Base-by-base conservation (phyloP, 2,888 invertebrate species). In the Scaptomyza reducta region DNA sequence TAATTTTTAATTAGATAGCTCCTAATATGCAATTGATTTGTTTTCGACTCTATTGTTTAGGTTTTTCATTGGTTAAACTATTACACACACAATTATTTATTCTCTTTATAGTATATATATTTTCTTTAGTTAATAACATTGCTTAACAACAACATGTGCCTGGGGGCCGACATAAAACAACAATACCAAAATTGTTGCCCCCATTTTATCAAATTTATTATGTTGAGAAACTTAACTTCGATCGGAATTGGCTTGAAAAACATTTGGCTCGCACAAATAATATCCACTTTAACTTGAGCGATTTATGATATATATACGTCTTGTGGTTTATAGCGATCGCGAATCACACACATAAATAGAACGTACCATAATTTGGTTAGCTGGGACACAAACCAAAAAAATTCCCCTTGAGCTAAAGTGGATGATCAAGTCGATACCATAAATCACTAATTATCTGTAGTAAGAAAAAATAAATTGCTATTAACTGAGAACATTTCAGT, bases 71-170 rank as follows among this genome's bases (percentile, higher is more conserved):
- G 44, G 16, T 45, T 51, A 50, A 58, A 29, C 40, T 57, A 13
- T 42, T 50, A 41, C 38, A 41, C 46, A 57, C 44, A 60, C 35
- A 55, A 49, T 16, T 40, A 45, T 49, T 55, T 5, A 33, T 58
- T 61, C 16, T 42, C 29, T 49, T 13, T 46, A 13, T 61, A 50
- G 53, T 62, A 55, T 76, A 61, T 64, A 61, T 67, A 60, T 65
- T 31, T 45, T 22, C 18, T 63, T 57, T 59, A 58, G 58, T 77
- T 65, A 74, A 81, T 77, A 77, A 70, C 70, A 60, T 57, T 70
- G 64, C 77, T 80, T 74, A 80, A 80, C 71, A 64, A 68, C 81
- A 79, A 79, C 82, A 81, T 59, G 47, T 59, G 80, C 74, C 71
- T 25, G 45, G 33, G 14, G 56, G 70, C 51, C 40, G 31, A 70